Conservation (phyloP, 2,888 invertebrate genomes). For the Oscheius sp. region DNA sequence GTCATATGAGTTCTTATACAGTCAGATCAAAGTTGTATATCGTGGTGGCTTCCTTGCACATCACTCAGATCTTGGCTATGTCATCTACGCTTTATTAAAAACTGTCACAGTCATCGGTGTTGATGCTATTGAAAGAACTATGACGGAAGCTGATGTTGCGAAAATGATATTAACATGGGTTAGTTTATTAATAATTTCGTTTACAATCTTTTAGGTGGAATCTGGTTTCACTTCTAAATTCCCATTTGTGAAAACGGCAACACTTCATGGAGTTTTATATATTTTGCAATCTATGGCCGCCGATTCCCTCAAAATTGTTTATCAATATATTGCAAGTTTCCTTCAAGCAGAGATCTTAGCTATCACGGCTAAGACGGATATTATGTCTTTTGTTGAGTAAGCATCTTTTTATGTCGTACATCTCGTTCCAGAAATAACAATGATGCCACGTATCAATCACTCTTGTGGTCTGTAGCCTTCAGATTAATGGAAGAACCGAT, state of each 20-base stretch:
- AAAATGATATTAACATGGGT: constrained; percentile 33
- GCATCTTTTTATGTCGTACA: too few species aligned
- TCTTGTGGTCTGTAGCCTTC: constrained; percentile 27
- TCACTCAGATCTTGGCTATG: constrained; percentile 42
- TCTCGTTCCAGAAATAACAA: neutral
- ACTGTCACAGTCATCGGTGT: constrained; percentile 57
- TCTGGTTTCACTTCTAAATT: constrained; percentile 37
- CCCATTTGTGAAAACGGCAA: constrained; percentile 39
- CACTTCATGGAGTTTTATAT: constrained; percentile 58
- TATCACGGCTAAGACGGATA: constrained; percentile 6
- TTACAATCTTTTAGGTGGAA: constrained; percentile 29
- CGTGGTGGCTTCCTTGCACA: constrained; percentile 34
- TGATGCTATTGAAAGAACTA: constrained; percentile 26
- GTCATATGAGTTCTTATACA: constrained; percentile 54
- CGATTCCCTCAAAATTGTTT: constrained; percentile 39
- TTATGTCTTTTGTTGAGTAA: constrained; percentile 23
- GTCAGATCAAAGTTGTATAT: constrained; percentile 42
- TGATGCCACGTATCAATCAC: constrained; percentile 1
- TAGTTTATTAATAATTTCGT: neutral
- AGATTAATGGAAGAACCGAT: constrained; percentile 36
- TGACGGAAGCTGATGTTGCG: constrained; percentile 25
- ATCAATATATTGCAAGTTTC: constrained; percentile 31
- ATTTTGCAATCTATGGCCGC: constrained; percentile 57
- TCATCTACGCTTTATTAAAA: constrained; percentile 55
- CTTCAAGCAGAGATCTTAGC: constrained; percentile 24